A percentile compares a stretch with the other conserved stretches of the same genome.
Evolutionary conservation across 2,888 invertebrate genomes (phyloP).

Genomic region (Xanthia icteritia): DNA sequence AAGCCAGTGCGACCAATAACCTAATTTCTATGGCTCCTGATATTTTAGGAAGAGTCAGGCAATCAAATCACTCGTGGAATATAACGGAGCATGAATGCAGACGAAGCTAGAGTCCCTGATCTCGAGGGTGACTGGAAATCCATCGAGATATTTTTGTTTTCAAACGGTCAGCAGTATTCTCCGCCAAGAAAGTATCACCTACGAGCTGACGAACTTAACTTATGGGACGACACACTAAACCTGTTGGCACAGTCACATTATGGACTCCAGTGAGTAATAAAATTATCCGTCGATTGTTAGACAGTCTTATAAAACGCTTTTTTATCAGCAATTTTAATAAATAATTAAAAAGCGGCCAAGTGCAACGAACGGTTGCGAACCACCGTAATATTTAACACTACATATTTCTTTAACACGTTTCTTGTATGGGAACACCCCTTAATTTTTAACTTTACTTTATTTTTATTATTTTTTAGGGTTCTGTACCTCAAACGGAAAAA

Average conservation of each 20-base stretch:
- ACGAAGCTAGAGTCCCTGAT: slow-evolving; percentile 66
- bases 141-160: slow-evolving; percentile 83
- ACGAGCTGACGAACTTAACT: slow-evolving; percentile 72
- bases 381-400: neutral
- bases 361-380: neutral
- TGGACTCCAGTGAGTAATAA: slow-evolving; percentile 77
- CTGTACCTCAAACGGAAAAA: too few species aligned
- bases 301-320: neutral
- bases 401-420: too few species aligned
- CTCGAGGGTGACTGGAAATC: slow-evolving; percentile 66
- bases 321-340: neutral
- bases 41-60: neutral
- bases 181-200: slow-evolving; percentile 86
- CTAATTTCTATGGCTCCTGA: slow-evolving; percentile 16
- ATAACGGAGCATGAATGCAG: slow-evolving; percentile 46
- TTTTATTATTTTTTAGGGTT: too few species aligned
- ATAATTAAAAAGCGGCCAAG: neutral
- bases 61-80: neutral
- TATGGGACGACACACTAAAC: slow-evolving; percentile 78
- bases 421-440: neutral
- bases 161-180: slow-evolving; percentile 81
- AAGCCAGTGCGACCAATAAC: neutral
- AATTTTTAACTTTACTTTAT: neutral
- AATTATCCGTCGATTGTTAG: neutral
- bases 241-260: slow-evolving; percentile 79